Evolutionary conservation across 2,113 vertebrate genomes (phyloP).

Genomic region (Ceyx margarethae): DNA sequence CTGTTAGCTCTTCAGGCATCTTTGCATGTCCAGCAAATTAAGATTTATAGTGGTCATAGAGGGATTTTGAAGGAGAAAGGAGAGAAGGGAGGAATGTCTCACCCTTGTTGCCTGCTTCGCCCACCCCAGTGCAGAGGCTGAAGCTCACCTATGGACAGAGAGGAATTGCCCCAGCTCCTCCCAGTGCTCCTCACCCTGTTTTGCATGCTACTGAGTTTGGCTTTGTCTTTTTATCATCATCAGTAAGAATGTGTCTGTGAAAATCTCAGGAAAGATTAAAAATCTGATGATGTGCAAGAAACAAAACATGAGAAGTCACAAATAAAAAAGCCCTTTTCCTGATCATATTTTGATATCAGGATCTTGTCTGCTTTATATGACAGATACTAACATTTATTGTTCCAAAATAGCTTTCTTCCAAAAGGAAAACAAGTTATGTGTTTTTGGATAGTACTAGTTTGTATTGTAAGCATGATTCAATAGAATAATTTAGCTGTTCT

Average conservation of each 20-base stretch:
- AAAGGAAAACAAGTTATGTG: background rate
- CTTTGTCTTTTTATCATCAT: background rate
- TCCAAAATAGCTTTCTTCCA: background rate
- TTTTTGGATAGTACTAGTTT: background rate
- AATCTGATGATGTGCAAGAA: background rate
- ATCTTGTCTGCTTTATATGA: background rate
- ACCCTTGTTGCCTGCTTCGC: background rate
- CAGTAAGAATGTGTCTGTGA: background rate
- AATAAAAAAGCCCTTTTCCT: background rate
- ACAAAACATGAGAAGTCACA: background rate
- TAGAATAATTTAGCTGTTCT: background rate
- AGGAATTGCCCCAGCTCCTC: background rate
- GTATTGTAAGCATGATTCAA: background rate
- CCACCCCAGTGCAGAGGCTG: background rate
- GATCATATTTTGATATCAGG: background rate
- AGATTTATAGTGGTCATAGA: background rate
- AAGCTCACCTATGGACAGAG: background rate
- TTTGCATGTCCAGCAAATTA: background rate
- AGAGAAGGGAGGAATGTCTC: background rate
- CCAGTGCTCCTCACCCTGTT: too few relatives aligned
- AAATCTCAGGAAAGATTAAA: constrained; percentile 8
- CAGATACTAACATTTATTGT: background rate
- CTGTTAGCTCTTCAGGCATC: background rate
- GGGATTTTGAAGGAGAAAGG: background rate
- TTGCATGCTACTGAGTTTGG: background rate